Base-by-base conservation (phyloP, 2,888 invertebrate species). In the Chymomyza fuscimana region DNA sequence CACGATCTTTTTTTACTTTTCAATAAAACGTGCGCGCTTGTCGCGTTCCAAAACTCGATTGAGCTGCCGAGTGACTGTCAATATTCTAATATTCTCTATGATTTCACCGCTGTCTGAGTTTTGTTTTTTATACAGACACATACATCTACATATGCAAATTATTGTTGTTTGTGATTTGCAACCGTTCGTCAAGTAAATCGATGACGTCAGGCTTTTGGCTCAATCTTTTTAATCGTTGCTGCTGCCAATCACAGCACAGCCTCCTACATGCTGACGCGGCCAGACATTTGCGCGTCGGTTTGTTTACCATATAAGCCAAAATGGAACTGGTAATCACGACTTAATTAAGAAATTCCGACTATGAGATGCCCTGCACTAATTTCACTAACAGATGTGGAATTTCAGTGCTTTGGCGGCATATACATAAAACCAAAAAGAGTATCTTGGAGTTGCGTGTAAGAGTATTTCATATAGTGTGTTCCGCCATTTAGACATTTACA, bases 81-180 rank as follows among this genome's bases (percentile, higher is more conserved):
- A 64, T 82, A 85, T 85, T 87, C 81, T 85, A 85, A 85, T 87
- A 85, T 46, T 46, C 40, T 46, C 40, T 85, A 85, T 81, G 85
- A 85, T 85, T 85, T 85, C 85, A 87, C 79, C 52, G 70, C 70
- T 65, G 67, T 68, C 61, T 67, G 77, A 51, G 50, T 62, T 32
- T 5, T 9, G 32, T 32, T 32, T 29, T n/a, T n/a, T 60, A 2
- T 58, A 36, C 36, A 15, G 9, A 52, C 16, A 52, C 52, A 52
- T 25, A 25, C 25, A 25, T 7, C 9, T 54, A 52, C 16, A 52
- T 25, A 58, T 58, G 29, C 15, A 19, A 25, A 12, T 19, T 12
- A 19, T 19, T 9, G 15, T 19, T 54, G 54, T 15, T 51, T 19
- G 54, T 54, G 54, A n/a, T n/a, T 54, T 54, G 54, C 22, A 19